phyloP scores from a whole-genome alignment of 1,140 invertebrate species.

The Brachystomella parvula region DNA sequence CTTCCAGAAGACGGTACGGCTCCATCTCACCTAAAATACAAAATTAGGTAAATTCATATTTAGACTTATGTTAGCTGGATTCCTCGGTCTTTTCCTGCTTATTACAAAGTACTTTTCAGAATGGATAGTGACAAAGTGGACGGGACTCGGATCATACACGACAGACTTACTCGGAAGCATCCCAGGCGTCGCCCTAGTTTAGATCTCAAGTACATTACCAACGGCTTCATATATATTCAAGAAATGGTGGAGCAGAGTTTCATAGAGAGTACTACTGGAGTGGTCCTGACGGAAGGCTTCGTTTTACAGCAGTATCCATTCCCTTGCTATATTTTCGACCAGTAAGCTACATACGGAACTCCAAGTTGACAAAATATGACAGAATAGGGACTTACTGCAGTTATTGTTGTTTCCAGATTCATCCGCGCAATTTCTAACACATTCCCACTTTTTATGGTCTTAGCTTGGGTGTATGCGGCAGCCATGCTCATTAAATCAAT shows the following conservation, averaged over 20 bases:
- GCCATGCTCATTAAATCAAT: conserved; percentile 59
- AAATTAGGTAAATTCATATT: conserved; percentile 43
- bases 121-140: conserved; percentile 54
- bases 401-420: conserved; percentile 44
- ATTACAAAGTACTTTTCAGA: conserved; percentile 41
- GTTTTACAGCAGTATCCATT: conserved; percentile 53
- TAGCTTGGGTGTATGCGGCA: conserved; percentile 55
- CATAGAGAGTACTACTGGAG: conserved; percentile 47
- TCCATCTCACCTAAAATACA: conserved; percentile 49
- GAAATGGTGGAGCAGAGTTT: conserved; percentile 54
- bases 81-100: background rate
- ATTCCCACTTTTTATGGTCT: conserved; percentile 55
- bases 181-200: conserved; percentile 44
- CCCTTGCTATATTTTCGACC: conserved; percentile 53
- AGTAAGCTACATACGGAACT: conserved; percentile 42
- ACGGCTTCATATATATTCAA: conserved; percentile 54
- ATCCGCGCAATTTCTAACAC: conserved; percentile 49
- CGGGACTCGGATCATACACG: conserved; percentile 47
- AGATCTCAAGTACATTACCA: conserved; percentile 52
- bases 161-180: conserved; percentile 43
- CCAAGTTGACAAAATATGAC: conserved; percentile 8
- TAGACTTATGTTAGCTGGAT: background rate
- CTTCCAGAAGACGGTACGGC: conserved; percentile 38
- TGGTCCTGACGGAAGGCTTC: conserved; percentile 29
- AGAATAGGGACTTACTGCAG: background rate